Conservation (phyloP, 2,113 vertebrate species). For the Corythoichthys intestinalis region DNA sequence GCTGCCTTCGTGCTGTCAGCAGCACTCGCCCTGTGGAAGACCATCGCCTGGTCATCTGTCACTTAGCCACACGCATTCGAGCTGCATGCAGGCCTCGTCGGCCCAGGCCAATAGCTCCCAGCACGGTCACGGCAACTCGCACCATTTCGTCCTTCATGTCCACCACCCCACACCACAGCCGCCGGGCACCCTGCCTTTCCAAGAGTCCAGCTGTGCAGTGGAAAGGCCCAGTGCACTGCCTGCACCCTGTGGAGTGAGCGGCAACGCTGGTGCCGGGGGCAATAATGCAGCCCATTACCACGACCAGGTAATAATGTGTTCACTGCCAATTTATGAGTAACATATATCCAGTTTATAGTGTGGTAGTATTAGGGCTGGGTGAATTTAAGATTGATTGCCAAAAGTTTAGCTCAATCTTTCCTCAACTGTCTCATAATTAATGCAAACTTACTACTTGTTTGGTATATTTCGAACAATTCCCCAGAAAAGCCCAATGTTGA, state of each 20-base stretch:
- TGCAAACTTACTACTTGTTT: too few relatives aligned
- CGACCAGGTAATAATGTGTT: slow-evolving; percentile 58
- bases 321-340: too few relatives aligned
- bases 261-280: slow-evolving; percentile 58
- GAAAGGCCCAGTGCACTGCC: slow-evolving; percentile 85
- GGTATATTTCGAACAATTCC: too few relatives aligned
- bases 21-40: slow-evolving; percentile 92
- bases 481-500: too few relatives aligned
- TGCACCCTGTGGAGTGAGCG: slow-evolving; percentile 78
- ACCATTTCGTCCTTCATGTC: slow-evolving; percentile 86
- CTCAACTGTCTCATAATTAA: too few relatives aligned
- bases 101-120: slow-evolving; percentile 76
- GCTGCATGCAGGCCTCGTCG: slow-evolving; percentile 84
- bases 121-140: slow-evolving; percentile 79
- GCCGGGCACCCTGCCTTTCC: slow-evolving; percentile 80
- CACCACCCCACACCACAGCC: slow-evolving; percentile 79
- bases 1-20: slow-evolving; percentile 94
- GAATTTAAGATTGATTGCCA: too few relatives aligned
- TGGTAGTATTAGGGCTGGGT: too few relatives aligned
- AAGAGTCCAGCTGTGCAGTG: slow-evolving; percentile 84
- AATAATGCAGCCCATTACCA: slow-evolving; percentile 76
- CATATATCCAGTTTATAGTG: too few relatives aligned
- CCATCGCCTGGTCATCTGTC: slow-evolving; percentile 83
- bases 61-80: slow-evolving; percentile 83
- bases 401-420: too few relatives aligned